A percentile compares a stretch with the other conserved stretches of the same genome.
phyloP scores from a whole-genome alignment of 2,113 vertebrate species.

The Pampusana beccarii region DNA sequence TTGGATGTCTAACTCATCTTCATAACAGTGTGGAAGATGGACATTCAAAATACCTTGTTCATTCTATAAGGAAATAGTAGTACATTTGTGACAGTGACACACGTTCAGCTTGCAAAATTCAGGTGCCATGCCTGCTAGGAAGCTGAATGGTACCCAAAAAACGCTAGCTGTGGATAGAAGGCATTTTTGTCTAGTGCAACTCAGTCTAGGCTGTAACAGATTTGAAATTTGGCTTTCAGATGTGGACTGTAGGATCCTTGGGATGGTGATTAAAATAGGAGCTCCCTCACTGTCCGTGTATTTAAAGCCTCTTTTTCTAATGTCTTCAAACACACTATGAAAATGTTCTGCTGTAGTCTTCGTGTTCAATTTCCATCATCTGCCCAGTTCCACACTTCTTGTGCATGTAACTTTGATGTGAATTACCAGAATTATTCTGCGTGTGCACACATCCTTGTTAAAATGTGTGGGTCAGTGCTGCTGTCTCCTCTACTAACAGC shows the following conservation, averaged over 20 bases:
- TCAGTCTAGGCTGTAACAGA: not conserved
- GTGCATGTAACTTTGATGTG: not conserved
- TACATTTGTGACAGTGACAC: not conserved
- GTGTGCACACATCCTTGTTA: not conserved
- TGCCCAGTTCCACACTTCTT: not conserved
- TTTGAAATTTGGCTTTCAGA: constrained; percentile 13
- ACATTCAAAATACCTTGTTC: not conserved
- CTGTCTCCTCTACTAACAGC: not conserved
- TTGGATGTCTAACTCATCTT: not conserved
- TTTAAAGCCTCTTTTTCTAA: not conserved
- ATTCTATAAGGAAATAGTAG: not conserved
- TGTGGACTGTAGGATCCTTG: not conserved
- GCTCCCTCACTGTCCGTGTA: not conserved
- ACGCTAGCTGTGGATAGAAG: not conserved
- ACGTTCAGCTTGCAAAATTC: not conserved
- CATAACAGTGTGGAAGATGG: not conserved
- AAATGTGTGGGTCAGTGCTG: constrained; percentile 24
- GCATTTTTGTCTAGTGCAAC: not conserved
- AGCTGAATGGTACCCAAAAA: not conserved
- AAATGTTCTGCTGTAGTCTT: constrained; percentile 26
- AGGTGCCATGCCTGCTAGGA: not conserved
- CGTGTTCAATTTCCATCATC: constrained; percentile 34
- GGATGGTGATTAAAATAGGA: constrained; percentile 6
- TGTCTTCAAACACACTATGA: not conserved
- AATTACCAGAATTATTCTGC: constrained; percentile 13